These are phyloP conservation scores for Ardeotis arabs DNA, from an alignment of 2,113 vertebrate species.

Conservation along the genomic window DNA sequence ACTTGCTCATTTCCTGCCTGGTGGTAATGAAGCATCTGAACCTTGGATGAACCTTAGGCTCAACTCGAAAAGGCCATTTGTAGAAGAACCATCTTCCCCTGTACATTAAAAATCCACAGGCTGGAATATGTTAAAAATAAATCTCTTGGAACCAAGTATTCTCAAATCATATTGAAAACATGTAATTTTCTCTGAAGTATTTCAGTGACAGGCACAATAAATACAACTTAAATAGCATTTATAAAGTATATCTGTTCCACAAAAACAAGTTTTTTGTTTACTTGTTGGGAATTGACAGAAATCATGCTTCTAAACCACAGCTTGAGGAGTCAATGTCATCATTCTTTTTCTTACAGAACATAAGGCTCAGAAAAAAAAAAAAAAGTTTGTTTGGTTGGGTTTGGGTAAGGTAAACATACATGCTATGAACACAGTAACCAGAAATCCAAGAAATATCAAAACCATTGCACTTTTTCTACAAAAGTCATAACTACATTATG, in stretches of 20 bases:
- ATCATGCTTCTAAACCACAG: neutral
- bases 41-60: slow-evolving; percentile 41
- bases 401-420: neutral
- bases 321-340: neutral
- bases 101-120: neutral
- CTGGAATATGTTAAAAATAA: neutral
- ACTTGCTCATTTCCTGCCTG: slow-evolving; percentile 58
- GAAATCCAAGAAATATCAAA: neutral
- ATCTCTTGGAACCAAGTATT: neutral
- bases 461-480: neutral
- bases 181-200: neutral
- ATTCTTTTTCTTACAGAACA: neutral
- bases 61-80: neutral
- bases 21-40: slow-evolving; percentile 39
- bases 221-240: neutral
- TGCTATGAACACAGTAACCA: neutral
- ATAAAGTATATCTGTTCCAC: neutral
- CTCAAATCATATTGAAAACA: neutral
- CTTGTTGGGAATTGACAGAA: neutral
- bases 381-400: accelerated
- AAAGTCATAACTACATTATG: neutral
- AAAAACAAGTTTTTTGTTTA: neutral
- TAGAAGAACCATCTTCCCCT: neutral
- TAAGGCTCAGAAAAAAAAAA: neutral
- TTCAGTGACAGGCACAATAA: neutral